Evolutionary conservation across 2,113 vertebrate genomes (phyloP).

Genomic region (Platycercus adscitus): DNA sequence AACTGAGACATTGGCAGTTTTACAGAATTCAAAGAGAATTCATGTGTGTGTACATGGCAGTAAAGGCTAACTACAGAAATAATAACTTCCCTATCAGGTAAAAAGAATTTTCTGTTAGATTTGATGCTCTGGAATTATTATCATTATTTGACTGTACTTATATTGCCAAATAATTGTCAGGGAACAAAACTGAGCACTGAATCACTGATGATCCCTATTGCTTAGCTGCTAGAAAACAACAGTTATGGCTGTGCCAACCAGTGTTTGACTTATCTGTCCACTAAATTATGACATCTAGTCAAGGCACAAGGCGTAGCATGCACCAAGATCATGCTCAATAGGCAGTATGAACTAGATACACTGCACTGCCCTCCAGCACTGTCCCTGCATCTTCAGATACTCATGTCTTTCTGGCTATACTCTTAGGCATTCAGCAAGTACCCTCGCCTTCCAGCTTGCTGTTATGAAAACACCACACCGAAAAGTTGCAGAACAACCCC

Average conservation of each 20-base stretch:
- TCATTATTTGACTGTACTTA: not conserved
- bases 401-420: accelerated
- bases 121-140: not conserved
- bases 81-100: not conserved
- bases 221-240: not conserved
- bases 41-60: not conserved
- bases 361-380: not conserved
- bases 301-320: not conserved
- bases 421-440: not conserved
- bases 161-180: not conserved
- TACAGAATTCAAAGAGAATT: not conserved
- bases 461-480: not conserved
- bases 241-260: not conserved
- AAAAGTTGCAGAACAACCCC: not conserved
- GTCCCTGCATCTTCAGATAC: not conserved
- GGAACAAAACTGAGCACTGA: not conserved
- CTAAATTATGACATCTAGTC: not conserved
- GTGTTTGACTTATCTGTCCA: not conserved
- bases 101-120: not conserved
- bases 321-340: not conserved
- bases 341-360: not conserved
- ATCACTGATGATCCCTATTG: not conserved
- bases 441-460: accelerated
- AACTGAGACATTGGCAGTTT: not conserved
- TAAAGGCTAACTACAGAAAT: not conserved